Conservation (phyloP, 1,140 invertebrate species). For the Drosophila takahashii region DNA sequence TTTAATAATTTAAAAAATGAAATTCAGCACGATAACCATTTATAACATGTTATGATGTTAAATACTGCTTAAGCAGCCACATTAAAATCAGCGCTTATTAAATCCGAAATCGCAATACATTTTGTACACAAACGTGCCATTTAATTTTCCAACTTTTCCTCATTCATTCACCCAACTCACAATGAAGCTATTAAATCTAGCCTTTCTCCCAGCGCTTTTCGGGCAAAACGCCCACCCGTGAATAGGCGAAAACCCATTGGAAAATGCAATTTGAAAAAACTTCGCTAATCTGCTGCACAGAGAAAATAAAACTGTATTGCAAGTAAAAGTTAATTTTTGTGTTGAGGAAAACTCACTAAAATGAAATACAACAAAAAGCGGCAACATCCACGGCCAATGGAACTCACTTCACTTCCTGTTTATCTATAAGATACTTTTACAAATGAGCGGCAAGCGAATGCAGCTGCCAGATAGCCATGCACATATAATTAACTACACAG, state of each 20-base stretch:
- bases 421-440: constrained; percentile 66
- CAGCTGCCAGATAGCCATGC: constrained; percentile 52
- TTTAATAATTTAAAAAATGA: too few species aligned
- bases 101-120: constrained; percentile 26
- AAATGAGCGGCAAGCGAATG: constrained; percentile 48
- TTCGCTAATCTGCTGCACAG: constrained; percentile 25
- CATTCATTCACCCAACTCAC: constrained; percentile 26
- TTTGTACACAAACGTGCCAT: constrained; percentile 30
- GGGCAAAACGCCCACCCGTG: constrained; percentile 43
- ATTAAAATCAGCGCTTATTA: constrained; percentile 14
- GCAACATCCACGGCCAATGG: constrained; percentile 31
- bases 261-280: constrained; percentile 47
- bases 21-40: not conserved
- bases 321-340: constrained; percentile 63
- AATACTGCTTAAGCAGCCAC: not conserved
- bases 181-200: constrained; percentile 44
- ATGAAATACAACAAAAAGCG: constrained; percentile 42
- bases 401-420: constrained; percentile 68
- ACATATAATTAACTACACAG: constrained; percentile 66
- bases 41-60: not conserved
- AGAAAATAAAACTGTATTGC: constrained; percentile 33
- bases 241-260: constrained; percentile 31
- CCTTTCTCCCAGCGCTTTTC: constrained; percentile 40
- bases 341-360: constrained; percentile 32
- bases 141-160: constrained; percentile 41